A percentile compares a stretch with the other conserved stretches of the same genome.
Evolutionary conservation across 2,797 vertebrate species (phyloP).

Genomic region (Sebastes ruberrimus): DNA sequence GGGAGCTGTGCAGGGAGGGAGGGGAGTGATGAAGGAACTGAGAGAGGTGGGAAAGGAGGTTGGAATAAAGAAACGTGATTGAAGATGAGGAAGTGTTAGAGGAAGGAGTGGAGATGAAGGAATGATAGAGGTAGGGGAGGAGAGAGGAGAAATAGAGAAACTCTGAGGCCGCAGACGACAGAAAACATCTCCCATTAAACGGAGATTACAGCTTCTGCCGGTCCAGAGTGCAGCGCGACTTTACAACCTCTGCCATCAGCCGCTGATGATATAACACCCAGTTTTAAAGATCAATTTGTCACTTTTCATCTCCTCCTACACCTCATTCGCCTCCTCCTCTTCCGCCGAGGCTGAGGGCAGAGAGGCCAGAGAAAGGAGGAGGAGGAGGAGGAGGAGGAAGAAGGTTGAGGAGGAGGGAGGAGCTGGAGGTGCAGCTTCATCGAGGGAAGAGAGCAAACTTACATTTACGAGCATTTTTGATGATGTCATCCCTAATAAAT

Average conservation of each 20-base stretch:
- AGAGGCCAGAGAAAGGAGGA: neutral
- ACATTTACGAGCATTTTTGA: conserved; percentile 46
- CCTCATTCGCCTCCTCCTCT: conserved; percentile 33
- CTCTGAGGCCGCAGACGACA: neutral
- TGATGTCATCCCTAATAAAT: conserved; percentile 56
- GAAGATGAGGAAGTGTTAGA: neutral
- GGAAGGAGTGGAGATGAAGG: neutral
- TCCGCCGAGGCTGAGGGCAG: neutral
- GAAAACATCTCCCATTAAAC: conserved; percentile 63
- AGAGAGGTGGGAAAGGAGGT: neutral
- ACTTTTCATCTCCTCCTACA: conserved; percentile 71
- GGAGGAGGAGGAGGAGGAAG: neutral
- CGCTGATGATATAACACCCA: conserved; percentile 62
- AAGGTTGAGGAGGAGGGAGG: neutral
- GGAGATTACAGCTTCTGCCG: conserved; percentile 40
- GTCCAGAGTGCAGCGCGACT: conserved; percentile 38
- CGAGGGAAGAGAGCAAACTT: conserved; percentile 6
- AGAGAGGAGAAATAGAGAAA: neutral
- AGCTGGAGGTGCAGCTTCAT: neutral
- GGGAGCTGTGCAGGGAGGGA: neutral
- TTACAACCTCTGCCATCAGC: conserved; percentile 53
- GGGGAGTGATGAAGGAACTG: neutral
- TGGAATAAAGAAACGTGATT: neutral
- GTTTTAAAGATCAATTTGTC: conserved; percentile 74
- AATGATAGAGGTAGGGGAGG: neutral